Conservation (phyloP, 1,140 invertebrate species). For the Polypedilum vanderplanki region DNA sequence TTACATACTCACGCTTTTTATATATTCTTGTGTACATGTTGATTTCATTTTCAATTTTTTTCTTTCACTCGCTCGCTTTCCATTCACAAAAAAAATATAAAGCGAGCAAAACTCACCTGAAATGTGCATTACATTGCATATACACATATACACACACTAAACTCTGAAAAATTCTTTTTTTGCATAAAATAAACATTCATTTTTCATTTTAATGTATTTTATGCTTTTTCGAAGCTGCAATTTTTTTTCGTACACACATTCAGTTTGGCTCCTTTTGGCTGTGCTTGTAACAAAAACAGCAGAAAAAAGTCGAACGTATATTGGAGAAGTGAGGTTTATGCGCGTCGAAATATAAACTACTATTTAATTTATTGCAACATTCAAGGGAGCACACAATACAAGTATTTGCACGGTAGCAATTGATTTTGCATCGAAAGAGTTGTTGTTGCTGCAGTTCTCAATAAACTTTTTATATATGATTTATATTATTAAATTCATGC, state of each 20-base stretch:
- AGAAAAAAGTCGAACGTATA: background rate
- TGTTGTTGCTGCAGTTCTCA: background rate
- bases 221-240: constrained; percentile 21
- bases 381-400: background rate
- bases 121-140: background rate
- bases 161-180: constrained; percentile 17
- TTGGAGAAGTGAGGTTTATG: background rate
- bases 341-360: constrained; percentile 26
- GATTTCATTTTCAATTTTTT: constrained; percentile 27
- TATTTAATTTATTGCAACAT: constrained; percentile 27
- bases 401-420: background rate
- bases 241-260: constrained; percentile 2
- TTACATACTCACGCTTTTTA: constrained; percentile 17
- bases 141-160: background rate
- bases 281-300: background rate
- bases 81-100: constrained; percentile 7
- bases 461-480: background rate
- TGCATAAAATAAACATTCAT: constrained; percentile 28
- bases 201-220: constrained; percentile 28
- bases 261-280: background rate
- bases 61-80: background rate
- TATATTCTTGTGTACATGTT: constrained; percentile 25
- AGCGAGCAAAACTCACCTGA: background rate
- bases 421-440: constrained; percentile 5
- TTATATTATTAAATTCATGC: background rate